These are phyloP conservation scores for Pipistrellus pygmaeus DNA, from an alignment of 2,797 vertebrate genomes.

Conservation along the genomic window DNA sequence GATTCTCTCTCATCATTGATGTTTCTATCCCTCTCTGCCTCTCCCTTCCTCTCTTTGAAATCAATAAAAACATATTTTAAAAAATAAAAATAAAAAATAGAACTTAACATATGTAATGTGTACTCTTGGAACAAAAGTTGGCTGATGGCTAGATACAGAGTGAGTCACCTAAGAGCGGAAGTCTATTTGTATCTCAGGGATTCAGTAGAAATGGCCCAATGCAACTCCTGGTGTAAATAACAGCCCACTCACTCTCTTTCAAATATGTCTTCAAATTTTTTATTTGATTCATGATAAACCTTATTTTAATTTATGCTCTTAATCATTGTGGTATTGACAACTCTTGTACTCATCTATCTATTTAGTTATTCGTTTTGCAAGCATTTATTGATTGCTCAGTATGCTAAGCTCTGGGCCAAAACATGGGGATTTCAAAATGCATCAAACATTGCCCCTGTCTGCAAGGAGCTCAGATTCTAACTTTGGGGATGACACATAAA, in stretches of 20 bases:
- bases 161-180: background rate
- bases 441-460: background rate
- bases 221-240: conserved; percentile 19
- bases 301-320: conserved; percentile 54
- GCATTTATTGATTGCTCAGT: background rate
- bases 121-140: background rate
- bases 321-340: conserved; percentile 22
- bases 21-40: no score
- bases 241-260: background rate
- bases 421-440: conserved; percentile 26
- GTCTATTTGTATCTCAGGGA: background rate
- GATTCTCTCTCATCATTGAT: no score
- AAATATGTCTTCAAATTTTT: background rate
- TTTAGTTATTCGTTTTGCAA: conserved; percentile 19
- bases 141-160: background rate
- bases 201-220: background rate
- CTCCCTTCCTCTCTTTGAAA: no score
- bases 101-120: background rate
- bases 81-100: background rate
- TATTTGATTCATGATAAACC: conserved; percentile 20
- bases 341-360: background rate
- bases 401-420: background rate
- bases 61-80: no score
- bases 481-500: background rate
- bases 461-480: conserved; percentile 12